Conservation (phyloP, 2,888 invertebrate genomes). For the Tipula confusa region DNA sequence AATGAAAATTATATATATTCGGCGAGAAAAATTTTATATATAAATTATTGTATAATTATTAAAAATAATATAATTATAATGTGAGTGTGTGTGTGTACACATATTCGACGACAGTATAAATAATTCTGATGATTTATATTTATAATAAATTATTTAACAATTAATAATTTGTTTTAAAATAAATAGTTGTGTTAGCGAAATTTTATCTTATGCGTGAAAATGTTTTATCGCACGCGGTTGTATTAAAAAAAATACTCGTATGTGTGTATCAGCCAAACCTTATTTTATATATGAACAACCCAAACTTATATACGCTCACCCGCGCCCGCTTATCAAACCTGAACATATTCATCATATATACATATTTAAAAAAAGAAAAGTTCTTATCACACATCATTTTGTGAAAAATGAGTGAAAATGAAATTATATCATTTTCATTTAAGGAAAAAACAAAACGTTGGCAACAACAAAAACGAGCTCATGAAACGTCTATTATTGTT, state of each 20-base stretch:
- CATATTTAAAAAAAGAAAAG: neutral
- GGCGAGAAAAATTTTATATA: neutral
- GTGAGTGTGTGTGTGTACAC: neutral
- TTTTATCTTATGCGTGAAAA: neutral
- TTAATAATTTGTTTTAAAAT: neutral
- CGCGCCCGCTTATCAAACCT: neutral
- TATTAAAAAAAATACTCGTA: neutral
- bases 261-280: neutral
- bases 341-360: neutral
- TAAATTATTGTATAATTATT: neutral
- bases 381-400: constrained; percentile 20
- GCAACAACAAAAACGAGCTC: neutral
- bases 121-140: neutral
- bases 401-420: neutral
- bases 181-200: neutral
- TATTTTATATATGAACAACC: neutral
- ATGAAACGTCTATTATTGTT: constrained; percentile 14
- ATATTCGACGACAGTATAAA: neutral
- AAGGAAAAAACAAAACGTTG: neutral
- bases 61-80: neutral
- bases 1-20: neutral
- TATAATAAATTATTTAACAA: neutral
- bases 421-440: constrained; percentile 6
- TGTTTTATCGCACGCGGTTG: neutral
- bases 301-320: neutral